Conservation (phyloP, 2,113 vertebrate species). For the Peromyscus californicus region DNA sequence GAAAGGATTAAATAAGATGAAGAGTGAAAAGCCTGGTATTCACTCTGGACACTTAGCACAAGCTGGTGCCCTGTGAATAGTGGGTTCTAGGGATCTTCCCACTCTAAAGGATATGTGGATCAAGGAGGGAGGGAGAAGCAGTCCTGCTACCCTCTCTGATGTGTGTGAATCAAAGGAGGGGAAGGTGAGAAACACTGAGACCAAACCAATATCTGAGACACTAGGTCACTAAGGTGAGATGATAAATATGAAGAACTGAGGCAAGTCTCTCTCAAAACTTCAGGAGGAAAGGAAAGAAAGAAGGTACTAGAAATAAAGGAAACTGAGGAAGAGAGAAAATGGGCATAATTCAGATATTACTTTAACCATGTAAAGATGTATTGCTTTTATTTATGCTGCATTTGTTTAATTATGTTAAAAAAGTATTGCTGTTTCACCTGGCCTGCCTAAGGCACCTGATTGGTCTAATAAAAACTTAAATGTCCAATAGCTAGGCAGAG, state of each 20-base stretch:
- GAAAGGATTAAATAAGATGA: neutral
- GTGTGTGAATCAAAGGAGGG: neutral
- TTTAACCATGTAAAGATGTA: neutral
- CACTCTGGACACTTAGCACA: neutral
- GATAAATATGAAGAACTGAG: neutral
- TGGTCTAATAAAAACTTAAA: neutral
- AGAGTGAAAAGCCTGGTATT: neutral
- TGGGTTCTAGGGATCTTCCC: fast-evolving
- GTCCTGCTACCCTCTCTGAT: neutral
- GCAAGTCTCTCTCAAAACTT: neutral
- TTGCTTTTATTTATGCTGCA: neutral
- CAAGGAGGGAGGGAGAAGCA: neutral
- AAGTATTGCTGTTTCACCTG: neutral
- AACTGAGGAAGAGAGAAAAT: neutral
- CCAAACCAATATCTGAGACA: neutral
- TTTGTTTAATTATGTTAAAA: neutral
- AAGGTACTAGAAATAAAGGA: neutral
- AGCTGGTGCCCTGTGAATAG: neutral
- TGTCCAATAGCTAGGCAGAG: neutral
- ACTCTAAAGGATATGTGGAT: fast-evolving
- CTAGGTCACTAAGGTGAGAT: neutral
- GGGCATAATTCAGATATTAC: neutral
- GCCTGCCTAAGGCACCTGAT: neutral
- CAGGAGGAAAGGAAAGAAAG: neutral
- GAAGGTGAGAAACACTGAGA: neutral